Evolutionary conservation across 1,140 invertebrate genomes (phyloP).

Genomic region (Tachypleus tridentatus): DNA sequence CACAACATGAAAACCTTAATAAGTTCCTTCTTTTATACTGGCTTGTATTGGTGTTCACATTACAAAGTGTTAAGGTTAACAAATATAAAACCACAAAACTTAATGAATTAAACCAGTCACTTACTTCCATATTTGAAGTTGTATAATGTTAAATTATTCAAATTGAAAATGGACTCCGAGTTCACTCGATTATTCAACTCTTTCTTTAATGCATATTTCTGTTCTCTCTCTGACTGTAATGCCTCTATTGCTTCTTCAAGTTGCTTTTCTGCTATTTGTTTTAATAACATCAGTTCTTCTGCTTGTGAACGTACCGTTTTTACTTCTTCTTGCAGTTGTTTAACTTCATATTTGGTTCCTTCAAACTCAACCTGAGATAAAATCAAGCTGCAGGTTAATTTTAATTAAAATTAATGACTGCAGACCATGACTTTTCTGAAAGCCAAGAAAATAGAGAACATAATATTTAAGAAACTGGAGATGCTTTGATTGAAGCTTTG

Average conservation of each 20-base stretch:
- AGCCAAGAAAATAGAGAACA: no score
- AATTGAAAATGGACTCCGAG: conserved; percentile 70
- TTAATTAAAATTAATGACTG: no score
- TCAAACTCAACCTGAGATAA: conserved; percentile 85
- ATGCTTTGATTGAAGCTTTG: no score
- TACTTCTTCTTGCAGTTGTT: conserved; percentile 63
- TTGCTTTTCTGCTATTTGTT: conserved; percentile 83
- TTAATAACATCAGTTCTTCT: conserved; percentile 74
- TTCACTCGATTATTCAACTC: conserved; percentile 90
- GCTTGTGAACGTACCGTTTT: conserved; percentile 57
- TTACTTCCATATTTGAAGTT: conserved; percentile 26
- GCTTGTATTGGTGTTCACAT: no score
- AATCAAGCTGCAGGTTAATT: no score
- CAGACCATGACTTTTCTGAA: no score
- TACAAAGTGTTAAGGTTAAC: no score
- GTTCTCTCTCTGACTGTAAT: conserved; percentile 84
- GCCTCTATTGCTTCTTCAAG: conserved; percentile 92
- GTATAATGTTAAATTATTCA: conserved; percentile 22
- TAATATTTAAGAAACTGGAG: no score
- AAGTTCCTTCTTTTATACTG: no score
- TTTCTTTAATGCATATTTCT: conserved; percentile 92
- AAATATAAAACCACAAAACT: no score
- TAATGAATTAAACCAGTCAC: background rate
- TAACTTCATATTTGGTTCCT: conserved; percentile 90
- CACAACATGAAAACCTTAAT: no score